These are phyloP conservation scores for Pammene fasciana DNA, from an alignment of 2,888 invertebrate species.

Conservation along the genomic window DNA sequence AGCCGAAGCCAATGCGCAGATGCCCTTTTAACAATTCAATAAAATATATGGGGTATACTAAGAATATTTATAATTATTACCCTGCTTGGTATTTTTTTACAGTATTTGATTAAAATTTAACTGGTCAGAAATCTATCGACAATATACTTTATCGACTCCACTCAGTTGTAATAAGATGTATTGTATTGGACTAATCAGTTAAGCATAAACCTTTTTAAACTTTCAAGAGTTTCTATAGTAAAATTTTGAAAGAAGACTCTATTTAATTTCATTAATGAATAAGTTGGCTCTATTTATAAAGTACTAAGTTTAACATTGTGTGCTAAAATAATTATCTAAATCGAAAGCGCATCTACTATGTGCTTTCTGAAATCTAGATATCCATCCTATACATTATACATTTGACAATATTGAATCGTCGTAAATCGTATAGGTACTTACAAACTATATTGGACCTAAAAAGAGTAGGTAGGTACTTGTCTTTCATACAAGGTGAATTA, in stretches of 20 bases:
- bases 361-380: too few species aligned
- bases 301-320: slow-evolving; percentile 1
- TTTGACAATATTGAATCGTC: too few species aligned
- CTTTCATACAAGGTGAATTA: too few species aligned
- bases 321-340: neutral
- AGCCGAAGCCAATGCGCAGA: too few species aligned
- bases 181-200: slow-evolving; percentile 22
- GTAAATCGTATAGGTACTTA: too few species aligned
- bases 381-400: too few species aligned
- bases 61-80: too few species aligned
- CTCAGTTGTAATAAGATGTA: slow-evolving; percentile 4
- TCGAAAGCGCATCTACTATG: neutral
- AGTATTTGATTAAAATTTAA: neutral
- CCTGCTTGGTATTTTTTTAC: too few species aligned
- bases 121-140: slow-evolving; percentile 17
- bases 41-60: too few species aligned
- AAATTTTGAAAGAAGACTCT: neutral
- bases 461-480: too few species aligned
- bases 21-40: too few species aligned
- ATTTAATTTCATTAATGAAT: neutral
- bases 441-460: too few species aligned
- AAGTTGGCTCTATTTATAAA: neutral
- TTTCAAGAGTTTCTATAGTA: slow-evolving; percentile 15
- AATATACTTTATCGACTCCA: slow-evolving; percentile 15
- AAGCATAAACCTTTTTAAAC: slow-evolving; percentile 19